Evolutionary conservation across 2,888 invertebrate species (phyloP).

Genomic region (Parasteatoda lunata): DNA sequence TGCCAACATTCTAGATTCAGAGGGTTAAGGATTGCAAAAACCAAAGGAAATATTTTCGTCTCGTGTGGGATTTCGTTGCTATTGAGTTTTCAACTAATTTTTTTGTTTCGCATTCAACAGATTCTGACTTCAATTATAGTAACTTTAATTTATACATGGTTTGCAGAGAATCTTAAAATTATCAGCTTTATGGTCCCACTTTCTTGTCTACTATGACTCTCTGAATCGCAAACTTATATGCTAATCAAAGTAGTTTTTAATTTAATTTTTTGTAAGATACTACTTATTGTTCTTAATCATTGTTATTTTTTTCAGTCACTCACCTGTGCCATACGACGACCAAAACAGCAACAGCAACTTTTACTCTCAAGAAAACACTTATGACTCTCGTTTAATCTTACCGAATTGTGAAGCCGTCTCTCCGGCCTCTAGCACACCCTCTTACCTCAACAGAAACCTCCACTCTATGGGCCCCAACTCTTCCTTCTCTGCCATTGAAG

Average conservation of each 20-base stretch:
- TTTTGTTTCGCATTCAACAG: no score
- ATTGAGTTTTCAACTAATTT: no score
- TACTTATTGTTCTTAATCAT: not conserved
- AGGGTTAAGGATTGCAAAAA: no score
- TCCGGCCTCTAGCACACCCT: conserved; percentile 81
- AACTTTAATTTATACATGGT: no score
- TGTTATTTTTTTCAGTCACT: conserved; percentile 32
- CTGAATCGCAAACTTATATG: no score
- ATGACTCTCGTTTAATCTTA: conserved; percentile 73
- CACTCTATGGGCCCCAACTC: conserved; percentile 75
- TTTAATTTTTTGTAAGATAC: not conserved
- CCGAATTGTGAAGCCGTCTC: conserved; percentile 82
- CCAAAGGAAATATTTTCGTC: no score
- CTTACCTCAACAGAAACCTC: conserved; percentile 84
- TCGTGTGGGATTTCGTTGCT: no score
- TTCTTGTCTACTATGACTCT: no score
- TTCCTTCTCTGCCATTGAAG: conserved; percentile 78
- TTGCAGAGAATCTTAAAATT: no score
- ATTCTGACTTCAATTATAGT: no score
- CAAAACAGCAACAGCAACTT: conserved; percentile 13
- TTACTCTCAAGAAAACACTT: conserved; percentile 69
- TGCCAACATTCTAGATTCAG: no score
- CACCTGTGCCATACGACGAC: conserved; percentile 35
- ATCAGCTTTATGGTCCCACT: no score
- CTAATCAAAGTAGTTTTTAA: not conserved